Base-by-base conservation (phyloP, 2,888 invertebrate species). In the Portevinia maculata region DNA sequence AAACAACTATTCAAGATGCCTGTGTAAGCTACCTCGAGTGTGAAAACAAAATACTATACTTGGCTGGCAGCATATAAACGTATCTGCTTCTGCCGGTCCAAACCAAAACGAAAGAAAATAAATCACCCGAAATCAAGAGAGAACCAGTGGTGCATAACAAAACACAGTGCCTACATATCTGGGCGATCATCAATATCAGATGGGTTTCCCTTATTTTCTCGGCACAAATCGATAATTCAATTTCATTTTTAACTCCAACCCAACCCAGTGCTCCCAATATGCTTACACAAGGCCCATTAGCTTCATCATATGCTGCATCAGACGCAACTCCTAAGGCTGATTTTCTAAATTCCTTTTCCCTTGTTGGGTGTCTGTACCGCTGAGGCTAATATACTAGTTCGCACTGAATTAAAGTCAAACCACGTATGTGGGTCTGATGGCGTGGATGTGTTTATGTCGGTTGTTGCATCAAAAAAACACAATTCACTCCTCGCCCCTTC, bases 11-110 rank as follows among this genome's bases (percentile, higher is more conserved):
- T 13, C 41, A 53, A 67, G 53, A 32, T 53, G 24, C 41, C 34
- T 65, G 41, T 53, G 46, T 32, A 21, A 13, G 48, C 46, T 32
- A 46, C 48, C 46, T 48, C 24, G 48, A 57, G 57, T 57, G 69
- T 69, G 30, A 57, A 55, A 48, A 46, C 19, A 46, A 48, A 57
- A 48, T 37, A 24, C 24, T 3, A 24, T 5, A 24, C 5, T 3
- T 57, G 48, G 21, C 24, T 57, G 46, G 48, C 28, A 57, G 57
- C 57, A 37, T 32, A 57, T 30, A 37, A 48, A 19, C 48, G 11
- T 57, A 57, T 46, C 46, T 39, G 24, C 37, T 37, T n/a, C n/a
- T n/a, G n/a, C n/a, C 15, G 24, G 21, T n/a, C 46, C 17, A 15
- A 37, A 34, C 46, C 46, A 46, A 8, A 37, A 8, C 37, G 1